Evolutionary conservation across 2,113 vertebrate species (phyloP).

Genomic region (Rhea americana): DNA sequence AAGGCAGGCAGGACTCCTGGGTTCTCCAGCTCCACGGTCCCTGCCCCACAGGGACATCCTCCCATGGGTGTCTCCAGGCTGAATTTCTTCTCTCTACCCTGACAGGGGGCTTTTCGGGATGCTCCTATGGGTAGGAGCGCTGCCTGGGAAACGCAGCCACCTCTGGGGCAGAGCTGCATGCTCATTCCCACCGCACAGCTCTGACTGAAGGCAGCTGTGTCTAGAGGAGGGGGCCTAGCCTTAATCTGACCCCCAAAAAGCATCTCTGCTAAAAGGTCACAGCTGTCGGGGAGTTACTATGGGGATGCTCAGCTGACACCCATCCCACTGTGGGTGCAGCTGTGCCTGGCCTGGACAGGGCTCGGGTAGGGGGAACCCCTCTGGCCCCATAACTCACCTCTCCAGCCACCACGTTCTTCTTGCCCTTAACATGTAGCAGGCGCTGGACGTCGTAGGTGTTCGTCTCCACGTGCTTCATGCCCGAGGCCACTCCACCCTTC

Average conservation of each 20-base stretch:
- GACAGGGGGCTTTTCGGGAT: neutral
- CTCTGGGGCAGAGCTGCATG: neutral
- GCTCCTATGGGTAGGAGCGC: neutral
- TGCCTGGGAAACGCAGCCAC: neutral
- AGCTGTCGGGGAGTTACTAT: neutral
- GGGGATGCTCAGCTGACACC: too few relatives aligned
- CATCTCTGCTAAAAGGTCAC: neutral
- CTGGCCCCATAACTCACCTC: constrained; percentile 74
- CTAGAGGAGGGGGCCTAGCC: neutral
- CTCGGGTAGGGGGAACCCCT: too few relatives aligned
- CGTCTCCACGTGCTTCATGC: constrained; percentile 84
- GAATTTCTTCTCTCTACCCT: neutral
- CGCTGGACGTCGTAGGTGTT: constrained; percentile 81
- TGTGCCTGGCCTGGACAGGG: neutral
- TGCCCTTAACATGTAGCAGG: constrained; percentile 87
- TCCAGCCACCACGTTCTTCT: constrained; percentile 81
- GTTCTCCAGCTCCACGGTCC: neutral
- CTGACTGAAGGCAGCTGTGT: neutral
- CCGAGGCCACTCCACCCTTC: constrained; percentile 84
- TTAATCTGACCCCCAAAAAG: neutral
- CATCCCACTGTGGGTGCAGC: neutral
- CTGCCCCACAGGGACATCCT: neutral
- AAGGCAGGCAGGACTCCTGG: neutral
- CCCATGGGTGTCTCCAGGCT: neutral
- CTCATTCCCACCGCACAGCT: neutral